Evolutionary conservation across 2,113 vertebrate species (phyloP).

Genomic region (Mesembrinibis cayennensis): DNA sequence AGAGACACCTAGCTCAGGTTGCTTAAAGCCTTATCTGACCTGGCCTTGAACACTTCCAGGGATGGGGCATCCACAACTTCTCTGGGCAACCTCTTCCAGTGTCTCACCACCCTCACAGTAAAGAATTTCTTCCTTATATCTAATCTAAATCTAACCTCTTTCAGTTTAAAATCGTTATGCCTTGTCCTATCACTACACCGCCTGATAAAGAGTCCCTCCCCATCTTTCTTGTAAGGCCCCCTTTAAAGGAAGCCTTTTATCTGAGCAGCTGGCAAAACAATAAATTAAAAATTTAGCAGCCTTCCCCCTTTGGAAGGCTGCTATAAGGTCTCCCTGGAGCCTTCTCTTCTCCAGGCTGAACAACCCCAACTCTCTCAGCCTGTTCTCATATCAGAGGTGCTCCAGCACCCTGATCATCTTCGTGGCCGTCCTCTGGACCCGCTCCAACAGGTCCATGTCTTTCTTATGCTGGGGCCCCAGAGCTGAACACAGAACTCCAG

Average conservation of each 20-base stretch:
- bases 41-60: not conserved
- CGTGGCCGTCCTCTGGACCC: fast-evolving
- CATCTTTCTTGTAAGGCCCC: not conserved
- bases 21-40: not conserved
- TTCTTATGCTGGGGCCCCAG: not conserved
- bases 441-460: not conserved
- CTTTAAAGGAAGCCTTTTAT: not conserved
- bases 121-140: not conserved
- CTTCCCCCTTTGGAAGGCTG: not conserved
- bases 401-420: not conserved
- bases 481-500: not conserved
- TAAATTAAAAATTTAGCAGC: no score
- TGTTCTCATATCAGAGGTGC: not conserved
- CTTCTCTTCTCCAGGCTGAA: not conserved
- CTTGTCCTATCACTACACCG: not conserved
- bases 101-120: fast-evolving
- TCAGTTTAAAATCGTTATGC: not conserved
- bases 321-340: not conserved
- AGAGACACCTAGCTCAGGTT: not conserved
- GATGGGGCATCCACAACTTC: not conserved
- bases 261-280: no score
- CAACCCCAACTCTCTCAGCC: not conserved
- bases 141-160: not conserved
- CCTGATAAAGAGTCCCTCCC: not conserved
- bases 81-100: not conserved